phyloP scores from a whole-genome alignment of 2,888 invertebrate genomes.

The Trichopria drosophilae region DNA sequence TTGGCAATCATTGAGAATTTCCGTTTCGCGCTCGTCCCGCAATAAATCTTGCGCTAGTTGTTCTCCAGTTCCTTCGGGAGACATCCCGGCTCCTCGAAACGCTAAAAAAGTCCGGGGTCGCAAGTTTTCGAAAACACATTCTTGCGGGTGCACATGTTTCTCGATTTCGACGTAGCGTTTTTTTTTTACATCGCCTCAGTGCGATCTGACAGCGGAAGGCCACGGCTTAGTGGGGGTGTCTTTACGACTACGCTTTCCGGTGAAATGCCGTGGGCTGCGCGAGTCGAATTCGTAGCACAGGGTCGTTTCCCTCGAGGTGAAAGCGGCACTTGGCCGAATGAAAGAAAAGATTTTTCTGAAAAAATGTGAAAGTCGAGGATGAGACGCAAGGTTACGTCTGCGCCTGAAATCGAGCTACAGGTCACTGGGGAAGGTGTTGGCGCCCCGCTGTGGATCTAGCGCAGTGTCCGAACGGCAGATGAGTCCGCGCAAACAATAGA shows the following conservation, averaged over 20 bases:
- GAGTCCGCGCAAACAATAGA: no score
- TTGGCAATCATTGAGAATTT: not conserved
- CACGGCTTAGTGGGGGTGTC: conserved; percentile 25
- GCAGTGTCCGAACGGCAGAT: conserved; percentile 41
- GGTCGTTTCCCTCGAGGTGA: conserved; percentile 35
- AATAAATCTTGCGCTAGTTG: conserved; percentile 28
- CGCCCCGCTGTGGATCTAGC: conserved; percentile 18
- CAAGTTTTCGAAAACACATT: not conserved
- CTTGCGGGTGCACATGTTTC: no score
- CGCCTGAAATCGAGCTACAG: no score
- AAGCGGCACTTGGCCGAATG: conserved; percentile 28
- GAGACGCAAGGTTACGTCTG: conserved; percentile 27
- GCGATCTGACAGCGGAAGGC: no score
- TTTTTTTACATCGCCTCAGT: no score
- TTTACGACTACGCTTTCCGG: conserved; percentile 34
- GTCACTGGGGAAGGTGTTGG: no score
- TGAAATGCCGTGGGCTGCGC: conserved; percentile 19
- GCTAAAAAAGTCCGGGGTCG: conserved; percentile 4
- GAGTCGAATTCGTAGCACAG: not conserved
- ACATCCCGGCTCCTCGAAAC: not conserved
- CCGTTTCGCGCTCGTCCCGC: conserved; percentile 6
- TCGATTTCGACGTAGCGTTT: no score
- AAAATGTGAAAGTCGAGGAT: conserved; percentile 52
- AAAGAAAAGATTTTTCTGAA: conserved; percentile 38
- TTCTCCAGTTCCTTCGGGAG: not conserved